phyloP scores from a whole-genome alignment of 2,888 invertebrate genomes.

The Osmoderma eremita region DNA sequence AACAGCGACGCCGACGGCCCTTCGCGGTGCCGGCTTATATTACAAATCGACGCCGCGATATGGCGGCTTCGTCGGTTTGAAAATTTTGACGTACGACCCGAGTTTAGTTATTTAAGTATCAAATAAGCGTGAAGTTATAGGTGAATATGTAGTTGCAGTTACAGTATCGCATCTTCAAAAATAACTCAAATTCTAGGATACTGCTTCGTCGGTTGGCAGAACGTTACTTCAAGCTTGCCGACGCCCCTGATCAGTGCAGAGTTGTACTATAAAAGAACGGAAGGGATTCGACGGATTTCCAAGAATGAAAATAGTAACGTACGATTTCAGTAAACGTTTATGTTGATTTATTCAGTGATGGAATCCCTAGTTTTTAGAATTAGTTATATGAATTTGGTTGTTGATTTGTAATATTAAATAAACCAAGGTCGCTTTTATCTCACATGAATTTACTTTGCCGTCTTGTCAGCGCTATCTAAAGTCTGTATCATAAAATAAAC shows the following conservation, averaged over 20 bases:
- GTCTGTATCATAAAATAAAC: too few species aligned
- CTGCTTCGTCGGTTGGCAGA: constrained; percentile 68
- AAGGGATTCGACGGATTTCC: constrained; percentile 66
- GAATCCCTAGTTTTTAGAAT: too few species aligned
- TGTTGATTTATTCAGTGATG: background rate
- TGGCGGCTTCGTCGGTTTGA: constrained; percentile 67
- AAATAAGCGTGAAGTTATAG: too few species aligned
- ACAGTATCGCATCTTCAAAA: too few species aligned
- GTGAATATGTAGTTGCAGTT: too few species aligned
- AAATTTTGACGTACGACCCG: constrained; percentile 65
- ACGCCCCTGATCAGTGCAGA: constrained; percentile 66
- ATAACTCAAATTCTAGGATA: too few species aligned
- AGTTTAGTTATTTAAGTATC: constrained; percentile 16
- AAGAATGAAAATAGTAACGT: constrained; percentile 65
- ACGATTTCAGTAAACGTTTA: constrained; percentile 57
- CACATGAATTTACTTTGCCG: too few species aligned
- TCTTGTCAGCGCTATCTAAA: too few species aligned
- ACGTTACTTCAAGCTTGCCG: constrained; percentile 63
- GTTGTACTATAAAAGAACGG: constrained; percentile 66
- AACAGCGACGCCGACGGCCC: constrained; percentile 61
- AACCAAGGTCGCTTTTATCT: too few species aligned
- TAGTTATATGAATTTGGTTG: too few species aligned
- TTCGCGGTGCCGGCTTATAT: constrained; percentile 66
- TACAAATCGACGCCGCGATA: constrained; percentile 63
- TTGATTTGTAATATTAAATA: too few species aligned